Evolutionary conservation across 2,113 vertebrate genomes (phyloP).

Genomic region (Thamnaconus septentrionalis): DNA sequence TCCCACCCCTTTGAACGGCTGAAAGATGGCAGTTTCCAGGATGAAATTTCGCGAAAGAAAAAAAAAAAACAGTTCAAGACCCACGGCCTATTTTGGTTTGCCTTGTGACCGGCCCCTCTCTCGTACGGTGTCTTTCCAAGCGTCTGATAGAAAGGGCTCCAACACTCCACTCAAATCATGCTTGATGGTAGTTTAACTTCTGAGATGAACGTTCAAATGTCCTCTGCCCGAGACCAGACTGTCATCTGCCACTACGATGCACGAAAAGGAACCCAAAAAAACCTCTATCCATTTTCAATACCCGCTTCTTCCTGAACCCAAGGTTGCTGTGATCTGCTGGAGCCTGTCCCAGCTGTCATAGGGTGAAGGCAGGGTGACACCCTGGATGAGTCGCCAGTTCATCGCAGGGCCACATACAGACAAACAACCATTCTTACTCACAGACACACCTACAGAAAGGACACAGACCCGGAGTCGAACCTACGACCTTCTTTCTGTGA

Average conservation of each 20-base stretch:
- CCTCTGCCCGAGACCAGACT: slow-evolving; percentile 26
- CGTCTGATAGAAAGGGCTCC: neutral
- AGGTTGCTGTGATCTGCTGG: too few relatives aligned
- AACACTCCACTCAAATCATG: slow-evolving; percentile 8
- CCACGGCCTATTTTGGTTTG: slow-evolving; percentile 22
- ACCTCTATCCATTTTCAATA: too few relatives aligned
- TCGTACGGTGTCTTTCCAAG: slow-evolving; percentile 20
- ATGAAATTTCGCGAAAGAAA: slow-evolving; percentile 20
- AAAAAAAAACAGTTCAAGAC: slow-evolving; percentile 19
- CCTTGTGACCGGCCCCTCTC: slow-evolving; percentile 25
- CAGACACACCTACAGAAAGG: too few relatives aligned
- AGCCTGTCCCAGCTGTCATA: too few relatives aligned
- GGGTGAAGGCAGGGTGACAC: too few relatives aligned
- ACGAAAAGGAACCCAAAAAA: too few relatives aligned
- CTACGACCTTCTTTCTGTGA: too few relatives aligned
- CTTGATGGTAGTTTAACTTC: slow-evolving; percentile 24
- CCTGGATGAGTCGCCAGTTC: too few relatives aligned
- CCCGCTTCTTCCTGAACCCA: too few relatives aligned
- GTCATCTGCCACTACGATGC: neutral
- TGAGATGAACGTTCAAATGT: slow-evolving; percentile 6
- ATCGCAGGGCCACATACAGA: too few relatives aligned
- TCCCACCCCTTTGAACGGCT: slow-evolving; percentile 29
- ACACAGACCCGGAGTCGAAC: too few relatives aligned
- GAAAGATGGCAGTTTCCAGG: slow-evolving; percentile 33
- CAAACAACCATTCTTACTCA: too few relatives aligned